Percentiles rank a stretch among this genome's conserved stretches.
Conservation (phyloP, 2,888 invertebrate genomes). For the Drosophila pseudotakahashii region DNA sequence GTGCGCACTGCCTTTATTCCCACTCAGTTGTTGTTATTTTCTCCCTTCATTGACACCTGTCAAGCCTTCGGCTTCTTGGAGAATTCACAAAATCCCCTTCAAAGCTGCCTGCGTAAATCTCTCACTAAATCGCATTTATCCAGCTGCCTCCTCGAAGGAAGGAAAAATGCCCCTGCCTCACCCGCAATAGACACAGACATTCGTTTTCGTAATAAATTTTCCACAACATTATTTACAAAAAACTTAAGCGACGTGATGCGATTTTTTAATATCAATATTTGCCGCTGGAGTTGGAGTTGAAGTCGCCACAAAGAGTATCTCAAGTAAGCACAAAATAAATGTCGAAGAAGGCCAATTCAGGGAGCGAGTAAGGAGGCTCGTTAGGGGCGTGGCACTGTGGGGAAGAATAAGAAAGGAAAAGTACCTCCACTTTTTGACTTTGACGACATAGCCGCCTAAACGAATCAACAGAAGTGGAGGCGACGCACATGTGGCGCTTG, state of each 20-base stretch:
- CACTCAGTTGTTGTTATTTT: neutral
- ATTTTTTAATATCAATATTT: constrained; percentile 80
- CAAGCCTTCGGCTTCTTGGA: constrained; percentile 18
- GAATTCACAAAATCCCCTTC: constrained; percentile 28
- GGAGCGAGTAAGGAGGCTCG: constrained; percentile 29
- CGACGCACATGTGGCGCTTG: constrained; percentile 63
- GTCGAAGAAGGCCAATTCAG: constrained; percentile 69
- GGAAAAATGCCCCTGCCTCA: constrained; percentile 19
- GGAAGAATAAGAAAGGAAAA: constrained; percentile 33
- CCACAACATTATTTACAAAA: constrained; percentile 78
- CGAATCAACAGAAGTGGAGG: constrained; percentile 45
- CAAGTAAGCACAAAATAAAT: constrained; percentile 78
- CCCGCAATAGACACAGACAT: constrained; percentile 30
- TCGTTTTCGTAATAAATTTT: constrained; percentile 66
- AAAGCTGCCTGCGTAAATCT: constrained; percentile 40
- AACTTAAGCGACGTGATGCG: constrained; percentile 79
- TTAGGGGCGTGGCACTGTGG: constrained; percentile 51
- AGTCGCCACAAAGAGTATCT: constrained; percentile 52
- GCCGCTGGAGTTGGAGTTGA: constrained; percentile 34
- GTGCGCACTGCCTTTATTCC: neutral
- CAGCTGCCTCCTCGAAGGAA: constrained; percentile 46
- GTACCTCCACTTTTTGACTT: constrained; percentile 64
- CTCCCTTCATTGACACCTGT: constrained; percentile 44
- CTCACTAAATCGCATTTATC: constrained; percentile 65
- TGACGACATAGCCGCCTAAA: constrained; percentile 59